Percentiles rank a stretch among this genome's conserved stretches.
Evolutionary conservation across 2,888 invertebrate species (phyloP).

Genomic region (Leptopilina syphax): DNA sequence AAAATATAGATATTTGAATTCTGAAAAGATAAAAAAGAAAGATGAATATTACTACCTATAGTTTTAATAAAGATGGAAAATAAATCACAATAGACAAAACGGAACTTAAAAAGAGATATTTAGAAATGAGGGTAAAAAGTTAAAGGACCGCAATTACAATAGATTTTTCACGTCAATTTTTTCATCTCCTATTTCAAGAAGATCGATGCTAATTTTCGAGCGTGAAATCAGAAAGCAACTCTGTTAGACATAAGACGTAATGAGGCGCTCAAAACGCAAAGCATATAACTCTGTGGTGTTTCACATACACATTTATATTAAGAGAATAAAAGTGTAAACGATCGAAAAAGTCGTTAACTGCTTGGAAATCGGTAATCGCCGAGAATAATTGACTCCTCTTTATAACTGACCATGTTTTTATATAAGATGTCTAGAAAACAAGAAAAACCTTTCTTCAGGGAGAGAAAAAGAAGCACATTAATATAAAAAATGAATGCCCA

Average conservation of each 20-base stretch:
- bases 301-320: background rate
- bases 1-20: background rate
- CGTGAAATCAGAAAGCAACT: conserved; percentile 63
- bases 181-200: conserved; percentile 49
- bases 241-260: conserved; percentile 59
- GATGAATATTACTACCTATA: background rate
- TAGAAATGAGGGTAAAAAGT: conserved; percentile 39
- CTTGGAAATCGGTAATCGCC: conserved; percentile 72
- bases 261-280: conserved; percentile 51
- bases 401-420: conserved; percentile 67
- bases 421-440: conserved; percentile 17
- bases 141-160: conserved; percentile 46
- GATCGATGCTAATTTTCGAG: conserved; percentile 65
- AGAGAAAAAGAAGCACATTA: background rate
- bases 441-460: background rate
- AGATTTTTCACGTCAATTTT: conserved; percentile 51
- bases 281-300: conserved; percentile 27
- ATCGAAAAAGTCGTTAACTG: conserved; percentile 73
- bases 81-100: background rate
- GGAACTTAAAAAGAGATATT: background rate
- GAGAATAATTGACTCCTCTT: conserved; percentile 69
- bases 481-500: background rate
- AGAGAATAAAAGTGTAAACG: conserved; percentile 63
- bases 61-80: background rate
- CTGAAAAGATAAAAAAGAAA: background rate